A percentile compares a stretch with the other conserved stretches of the same genome.
phyloP scores from a whole-genome alignment of 1,140 invertebrate species.

The Micrasema minimum region DNA sequence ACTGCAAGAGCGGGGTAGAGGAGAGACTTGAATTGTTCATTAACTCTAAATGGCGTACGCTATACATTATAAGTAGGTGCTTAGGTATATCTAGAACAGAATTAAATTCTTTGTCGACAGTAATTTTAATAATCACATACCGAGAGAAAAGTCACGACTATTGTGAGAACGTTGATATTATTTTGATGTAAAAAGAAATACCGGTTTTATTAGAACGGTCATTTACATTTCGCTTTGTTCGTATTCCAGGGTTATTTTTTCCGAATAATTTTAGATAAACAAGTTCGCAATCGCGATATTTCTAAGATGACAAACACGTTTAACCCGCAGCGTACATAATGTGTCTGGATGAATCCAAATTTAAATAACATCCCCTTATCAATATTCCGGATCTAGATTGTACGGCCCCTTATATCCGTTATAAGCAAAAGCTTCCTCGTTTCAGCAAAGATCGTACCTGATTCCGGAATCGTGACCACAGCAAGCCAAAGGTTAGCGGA shows the following conservation, averaged over 20 bases:
- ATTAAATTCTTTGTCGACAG: no score
- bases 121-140: no score
- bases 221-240: no score
- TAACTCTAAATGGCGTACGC: neutral
- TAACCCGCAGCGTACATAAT: constrained; percentile 15
- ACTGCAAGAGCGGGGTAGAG: neutral
- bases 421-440: constrained; percentile 35
- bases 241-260: no score
- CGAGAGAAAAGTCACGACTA: no score
- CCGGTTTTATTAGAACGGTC: no score
- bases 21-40: constrained; percentile 25
- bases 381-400: constrained; percentile 39
- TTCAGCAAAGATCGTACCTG: constrained; percentile 33
- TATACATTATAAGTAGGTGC: no score
- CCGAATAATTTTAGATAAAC: no score
- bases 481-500: neutral
- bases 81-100: no score
- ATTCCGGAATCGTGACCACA: constrained; percentile 12
- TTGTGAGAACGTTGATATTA: no score
- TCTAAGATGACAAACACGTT: constrained; percentile 23
- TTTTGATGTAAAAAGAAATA: no score
- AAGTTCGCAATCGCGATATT: constrained; percentile 8
- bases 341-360: constrained; percentile 32
- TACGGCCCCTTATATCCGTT: constrained; percentile 29
- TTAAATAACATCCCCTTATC: constrained; percentile 39